Conservation (phyloP, 2,797 vertebrate genomes). For the Crenichthys baileyi region DNA sequence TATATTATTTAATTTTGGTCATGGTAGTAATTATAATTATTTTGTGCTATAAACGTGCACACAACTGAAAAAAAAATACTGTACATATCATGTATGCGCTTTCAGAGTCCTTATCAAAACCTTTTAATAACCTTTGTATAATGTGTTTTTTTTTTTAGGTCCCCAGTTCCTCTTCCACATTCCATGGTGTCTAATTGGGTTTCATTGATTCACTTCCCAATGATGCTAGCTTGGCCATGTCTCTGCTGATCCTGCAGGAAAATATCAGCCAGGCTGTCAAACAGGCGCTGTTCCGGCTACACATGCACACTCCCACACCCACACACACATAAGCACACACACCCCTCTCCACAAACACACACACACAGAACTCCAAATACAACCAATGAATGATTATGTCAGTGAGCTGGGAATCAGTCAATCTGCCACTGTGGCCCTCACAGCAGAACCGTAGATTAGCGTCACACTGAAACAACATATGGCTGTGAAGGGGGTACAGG, state of each 20-base stretch:
- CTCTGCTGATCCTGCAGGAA: conserved; percentile 83
- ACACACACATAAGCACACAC: conserved; percentile 9
- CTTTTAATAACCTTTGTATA: conserved; percentile 30
- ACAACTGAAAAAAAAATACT: not conserved
- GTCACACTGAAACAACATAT: conserved; percentile 66
- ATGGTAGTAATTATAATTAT: not conserved
- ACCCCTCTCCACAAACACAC: conserved; percentile 9
- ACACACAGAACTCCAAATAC: conserved; percentile 48
- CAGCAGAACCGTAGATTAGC: conserved; percentile 69
- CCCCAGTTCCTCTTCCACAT: conserved; percentile 65
- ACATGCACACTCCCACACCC: conserved; percentile 29
- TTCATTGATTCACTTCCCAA: conserved; percentile 80
- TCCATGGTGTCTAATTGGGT: conserved; percentile 73
- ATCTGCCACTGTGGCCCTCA: conserved; percentile 61
- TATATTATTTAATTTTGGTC: not conserved
- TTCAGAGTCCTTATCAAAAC: conserved; percentile 31
- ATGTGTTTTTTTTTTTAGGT: conserved; percentile 36
- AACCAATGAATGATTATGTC: conserved; percentile 76
- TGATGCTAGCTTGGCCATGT: conserved; percentile 72
- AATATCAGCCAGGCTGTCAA: conserved; percentile 69
- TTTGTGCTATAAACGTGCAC: not conserved
- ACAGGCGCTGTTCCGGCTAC: conserved; percentile 53
- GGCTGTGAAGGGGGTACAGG: conserved; percentile 14
- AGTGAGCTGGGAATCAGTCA: conserved; percentile 76
- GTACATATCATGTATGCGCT: not conserved